A percentile compares a stretch with the other conserved stretches of the same genome.
phyloP scores from a whole-genome alignment of 2,797 vertebrate genomes.

The Tokudaia tokunoshimensis region DNA sequence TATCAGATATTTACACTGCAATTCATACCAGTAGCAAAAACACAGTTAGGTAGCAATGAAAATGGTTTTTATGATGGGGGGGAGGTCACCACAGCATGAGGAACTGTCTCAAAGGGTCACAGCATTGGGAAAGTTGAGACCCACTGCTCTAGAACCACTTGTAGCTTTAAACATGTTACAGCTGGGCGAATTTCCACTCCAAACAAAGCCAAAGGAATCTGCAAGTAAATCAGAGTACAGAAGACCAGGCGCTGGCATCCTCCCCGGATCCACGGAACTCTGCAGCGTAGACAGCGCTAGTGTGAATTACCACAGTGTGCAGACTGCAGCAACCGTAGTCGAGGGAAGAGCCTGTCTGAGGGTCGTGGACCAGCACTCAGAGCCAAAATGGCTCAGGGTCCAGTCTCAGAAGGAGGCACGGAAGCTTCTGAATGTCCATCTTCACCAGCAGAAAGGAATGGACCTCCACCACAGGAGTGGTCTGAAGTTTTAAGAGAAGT shows the following conservation, averaged over 20 bases:
- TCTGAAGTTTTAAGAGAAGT: not conserved
- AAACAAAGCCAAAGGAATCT: not conserved
- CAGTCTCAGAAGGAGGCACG: not conserved
- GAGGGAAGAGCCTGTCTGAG: not conserved
- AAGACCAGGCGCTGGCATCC: not conserved
- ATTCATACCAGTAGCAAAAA: not conserved
- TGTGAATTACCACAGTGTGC: not conserved
- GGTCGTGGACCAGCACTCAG: not conserved
- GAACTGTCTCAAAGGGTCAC: not conserved
- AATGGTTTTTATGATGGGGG: not conserved
- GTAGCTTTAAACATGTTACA: not conserved
- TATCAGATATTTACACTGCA: not conserved
- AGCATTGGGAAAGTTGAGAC: not conserved
- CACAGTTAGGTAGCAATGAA: not conserved
- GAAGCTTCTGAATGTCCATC: not conserved
- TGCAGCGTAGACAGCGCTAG: not conserved
- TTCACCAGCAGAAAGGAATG: not conserved
- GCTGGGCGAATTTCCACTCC: not conserved
- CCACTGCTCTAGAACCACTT: not conserved
- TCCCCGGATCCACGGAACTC: not conserved
- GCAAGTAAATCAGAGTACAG: not conserved
- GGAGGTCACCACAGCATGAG: not conserved
- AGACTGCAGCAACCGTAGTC: not conserved
- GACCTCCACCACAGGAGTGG: not conserved
- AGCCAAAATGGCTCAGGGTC: not conserved